Evolutionary conservation across 2,113 vertebrate species (phyloP).

Genomic region (Callocephalon fimbriatum): DNA sequence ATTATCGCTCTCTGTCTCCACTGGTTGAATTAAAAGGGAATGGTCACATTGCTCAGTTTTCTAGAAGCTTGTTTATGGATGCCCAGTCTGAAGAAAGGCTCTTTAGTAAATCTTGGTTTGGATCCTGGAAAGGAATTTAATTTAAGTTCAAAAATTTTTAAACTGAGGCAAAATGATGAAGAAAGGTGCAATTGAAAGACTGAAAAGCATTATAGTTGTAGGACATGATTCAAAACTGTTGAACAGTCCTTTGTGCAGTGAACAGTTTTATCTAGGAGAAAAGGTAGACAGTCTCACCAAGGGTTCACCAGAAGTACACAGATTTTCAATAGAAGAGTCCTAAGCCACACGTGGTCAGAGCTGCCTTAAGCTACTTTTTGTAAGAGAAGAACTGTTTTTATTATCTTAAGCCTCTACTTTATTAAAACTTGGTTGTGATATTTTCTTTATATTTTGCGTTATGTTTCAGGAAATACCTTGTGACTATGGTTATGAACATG

Average conservation of each 20-base stretch:
- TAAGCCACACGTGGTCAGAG: background rate
- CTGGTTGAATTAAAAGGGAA: background rate
- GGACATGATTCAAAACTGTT: background rate
- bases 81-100: background rate
- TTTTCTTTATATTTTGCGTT: slow-evolving; percentile 39
- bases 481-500: background rate
- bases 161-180: background rate
- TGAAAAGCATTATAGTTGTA: background rate
- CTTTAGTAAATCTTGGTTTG: background rate
- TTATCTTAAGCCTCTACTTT: background rate
- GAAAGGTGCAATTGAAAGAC: background rate
- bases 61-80: background rate
- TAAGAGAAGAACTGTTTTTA: background rate
- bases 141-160: background rate
- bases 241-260: background rate
- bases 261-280: background rate
- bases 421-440: slow-evolving; percentile 8
- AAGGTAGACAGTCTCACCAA: background rate
- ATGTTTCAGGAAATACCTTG: slow-evolving; percentile 5
- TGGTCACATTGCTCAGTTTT: background rate
- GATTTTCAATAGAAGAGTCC: background rate
- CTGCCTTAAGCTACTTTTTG: background rate
- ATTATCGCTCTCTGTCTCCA: background rate
- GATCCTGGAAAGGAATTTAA: background rate
- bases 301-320: background rate